Evolutionary conservation across 2,113 vertebrate genomes (phyloP).

Genomic region (Callopanchax toddi): DNA sequence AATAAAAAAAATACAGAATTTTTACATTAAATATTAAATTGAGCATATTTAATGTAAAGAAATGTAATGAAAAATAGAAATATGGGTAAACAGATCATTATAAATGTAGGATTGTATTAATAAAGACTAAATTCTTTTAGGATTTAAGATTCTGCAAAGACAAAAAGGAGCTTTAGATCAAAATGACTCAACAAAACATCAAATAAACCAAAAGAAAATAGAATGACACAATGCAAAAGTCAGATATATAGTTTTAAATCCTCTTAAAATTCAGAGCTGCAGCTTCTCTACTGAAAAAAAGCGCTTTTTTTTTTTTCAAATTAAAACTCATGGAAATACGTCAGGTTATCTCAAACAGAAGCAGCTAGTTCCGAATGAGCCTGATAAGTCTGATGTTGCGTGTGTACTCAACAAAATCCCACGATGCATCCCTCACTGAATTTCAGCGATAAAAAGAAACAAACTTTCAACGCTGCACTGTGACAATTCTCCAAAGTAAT

Average conservation of each 20-base stretch:
- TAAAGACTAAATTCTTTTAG: too few species aligned
- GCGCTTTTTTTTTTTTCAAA: background rate
- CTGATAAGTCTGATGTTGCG: constrained; percentile 31
- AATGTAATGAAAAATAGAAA: constrained; percentile 2
- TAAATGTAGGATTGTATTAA: too few species aligned
- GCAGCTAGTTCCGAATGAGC: constrained; percentile 24
- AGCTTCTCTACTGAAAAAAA: background rate
- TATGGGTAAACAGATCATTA: too few species aligned
- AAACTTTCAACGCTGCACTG: constrained; percentile 44
- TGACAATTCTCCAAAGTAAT: constrained; percentile 63
- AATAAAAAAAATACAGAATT: background rate
- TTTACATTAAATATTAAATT: constrained; percentile 1
- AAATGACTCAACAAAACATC: background rate
- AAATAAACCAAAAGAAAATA: background rate
- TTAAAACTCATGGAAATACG: too few species aligned
- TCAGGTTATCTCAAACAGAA: constrained; percentile 15
- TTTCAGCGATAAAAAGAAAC: constrained; percentile 52
- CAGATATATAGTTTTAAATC: background rate
- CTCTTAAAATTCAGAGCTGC: background rate
- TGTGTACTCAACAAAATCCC: constrained; percentile 56
- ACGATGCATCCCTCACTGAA: constrained; percentile 37
- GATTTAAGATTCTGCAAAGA: too few species aligned
- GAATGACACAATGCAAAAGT: background rate
- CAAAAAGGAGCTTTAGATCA: constrained; percentile 23
- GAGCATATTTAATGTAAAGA: constrained; percentile 8